These are phyloP conservation scores for Argyresthia goedartella DNA, from an alignment of 2,888 invertebrate genomes.

Conservation along the genomic window DNA sequence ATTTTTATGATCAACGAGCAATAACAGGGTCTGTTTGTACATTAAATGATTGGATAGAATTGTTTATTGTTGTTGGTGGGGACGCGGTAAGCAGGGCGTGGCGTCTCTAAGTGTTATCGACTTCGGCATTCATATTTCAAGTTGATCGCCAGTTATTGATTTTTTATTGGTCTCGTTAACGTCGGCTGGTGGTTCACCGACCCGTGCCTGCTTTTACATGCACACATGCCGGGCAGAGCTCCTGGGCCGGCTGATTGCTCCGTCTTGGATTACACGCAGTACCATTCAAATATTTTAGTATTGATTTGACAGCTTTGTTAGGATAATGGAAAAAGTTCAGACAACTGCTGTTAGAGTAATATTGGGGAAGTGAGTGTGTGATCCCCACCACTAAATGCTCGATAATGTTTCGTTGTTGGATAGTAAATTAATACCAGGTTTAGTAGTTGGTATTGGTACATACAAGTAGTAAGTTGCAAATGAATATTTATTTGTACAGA, in stretches of 20 bases:
- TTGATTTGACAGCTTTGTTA: too few species aligned
- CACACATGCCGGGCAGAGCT: too few species aligned
- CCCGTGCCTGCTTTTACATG: conserved; percentile 1
- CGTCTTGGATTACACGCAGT: neutral
- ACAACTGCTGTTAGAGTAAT: too few species aligned
- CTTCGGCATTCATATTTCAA: conserved; percentile 11
- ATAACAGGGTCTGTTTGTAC: neutral
- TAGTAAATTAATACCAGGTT: too few species aligned
- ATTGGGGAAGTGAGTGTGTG: too few species aligned
- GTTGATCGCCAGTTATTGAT: conserved; percentile 7
- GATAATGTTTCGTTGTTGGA: too few species aligned
- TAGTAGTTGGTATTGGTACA: too few species aligned
- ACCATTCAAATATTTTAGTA: neutral
- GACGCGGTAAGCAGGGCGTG: conserved; percentile 19
- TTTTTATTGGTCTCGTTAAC: conserved; percentile 11
- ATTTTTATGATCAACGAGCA: neutral
- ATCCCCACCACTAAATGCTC: too few species aligned
- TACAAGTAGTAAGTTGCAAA: too few species aligned
- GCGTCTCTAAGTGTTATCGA: conserved; percentile 7
- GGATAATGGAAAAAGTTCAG: too few species aligned
- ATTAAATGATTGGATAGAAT: conserved; percentile 55
- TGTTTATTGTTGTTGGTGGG: conserved; percentile 58
- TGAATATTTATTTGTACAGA: too few species aligned
- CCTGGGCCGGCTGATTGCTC: neutral
- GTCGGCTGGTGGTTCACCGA: conserved; percentile 6